These are phyloP conservation scores for Allolobophora icterica DNA, from an alignment of 2,888 invertebrate species.

Conservation along the genomic window DNA sequence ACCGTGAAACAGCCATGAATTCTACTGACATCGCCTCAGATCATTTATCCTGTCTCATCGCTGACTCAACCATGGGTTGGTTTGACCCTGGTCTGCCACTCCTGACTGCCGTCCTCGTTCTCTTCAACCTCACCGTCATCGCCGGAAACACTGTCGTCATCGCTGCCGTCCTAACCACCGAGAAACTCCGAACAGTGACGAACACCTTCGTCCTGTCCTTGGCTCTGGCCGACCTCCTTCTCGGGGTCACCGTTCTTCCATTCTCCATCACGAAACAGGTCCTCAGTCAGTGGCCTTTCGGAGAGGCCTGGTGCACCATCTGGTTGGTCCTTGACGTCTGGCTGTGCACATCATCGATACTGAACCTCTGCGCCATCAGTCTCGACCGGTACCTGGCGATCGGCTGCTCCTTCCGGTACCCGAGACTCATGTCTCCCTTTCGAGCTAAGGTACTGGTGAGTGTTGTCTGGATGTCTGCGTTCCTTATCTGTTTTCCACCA, in stretches of 20 bases:
- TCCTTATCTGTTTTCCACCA: conserved; percentile 94
- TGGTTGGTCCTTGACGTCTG: conserved; percentile 97
- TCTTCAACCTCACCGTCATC: conserved; percentile 87
- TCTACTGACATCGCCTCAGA: too few species aligned
- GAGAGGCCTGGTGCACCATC: conserved; percentile 91
- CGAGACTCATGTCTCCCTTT: conserved; percentile 81
- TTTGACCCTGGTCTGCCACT: too few species aligned
- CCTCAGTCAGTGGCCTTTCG: conserved; percentile 82
- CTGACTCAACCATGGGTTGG: too few species aligned
- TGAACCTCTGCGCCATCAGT: conserved; percentile 95
- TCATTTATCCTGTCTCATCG: too few species aligned
- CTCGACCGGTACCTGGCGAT: conserved; percentile 90
- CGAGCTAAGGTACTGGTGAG: conserved; percentile 85
- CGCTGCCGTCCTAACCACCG: conserved; percentile 84
- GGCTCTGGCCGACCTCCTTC: conserved; percentile 91
- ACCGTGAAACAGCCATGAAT: too few species aligned
- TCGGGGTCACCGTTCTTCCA: conserved; percentile 92
- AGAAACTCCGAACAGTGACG: conserved; percentile 87
- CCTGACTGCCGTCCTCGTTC: conserved; percentile 5
- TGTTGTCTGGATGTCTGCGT: conserved; percentile 92
- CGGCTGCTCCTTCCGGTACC: conserved; percentile 92
- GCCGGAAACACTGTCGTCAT: conserved; percentile 92
- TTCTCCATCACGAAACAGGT: conserved; percentile 90
- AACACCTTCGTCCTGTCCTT: conserved; percentile 95
- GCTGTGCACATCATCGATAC: conserved; percentile 97